phyloP scores from a whole-genome alignment of 2,797 vertebrate genomes.

The Loris lydekkerianus region DNA sequence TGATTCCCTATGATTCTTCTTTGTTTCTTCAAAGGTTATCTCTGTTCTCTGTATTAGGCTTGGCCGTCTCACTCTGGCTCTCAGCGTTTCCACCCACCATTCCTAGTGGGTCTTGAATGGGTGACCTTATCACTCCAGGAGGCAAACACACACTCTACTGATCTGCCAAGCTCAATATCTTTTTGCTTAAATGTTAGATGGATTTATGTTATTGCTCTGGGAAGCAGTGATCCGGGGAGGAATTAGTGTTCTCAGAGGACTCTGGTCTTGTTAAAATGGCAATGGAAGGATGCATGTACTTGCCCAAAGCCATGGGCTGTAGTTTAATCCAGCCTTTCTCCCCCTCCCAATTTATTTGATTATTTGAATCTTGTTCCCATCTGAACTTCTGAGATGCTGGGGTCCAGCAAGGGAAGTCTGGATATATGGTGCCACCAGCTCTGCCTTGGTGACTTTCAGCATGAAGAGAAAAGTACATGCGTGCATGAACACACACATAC shows the following conservation, averaged over 20 bases:
- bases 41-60: conserved; percentile 43
- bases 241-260: conserved; percentile 83
- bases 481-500: no score
- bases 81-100: conserved; percentile 63
- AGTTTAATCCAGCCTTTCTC: conserved; percentile 32
- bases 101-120: conserved; percentile 72
- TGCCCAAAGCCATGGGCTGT: conserved; percentile 39
- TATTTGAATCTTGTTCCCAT: neutral
- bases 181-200: conserved; percentile 89
- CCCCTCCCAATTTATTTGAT: neutral
- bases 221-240: conserved; percentile 84
- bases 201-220: conserved; percentile 87
- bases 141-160: conserved; percentile 82
- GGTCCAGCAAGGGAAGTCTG: conserved; percentile 62
- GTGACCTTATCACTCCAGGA: conserved; percentile 87
- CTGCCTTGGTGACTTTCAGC: neutral
- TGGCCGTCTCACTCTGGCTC: conserved; percentile 52
- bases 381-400: conserved; percentile 54
- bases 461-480: neutral
- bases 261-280: conserved; percentile 77
- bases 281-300: conserved; percentile 64
- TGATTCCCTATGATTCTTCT: conserved; percentile 70
- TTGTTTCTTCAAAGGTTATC: conserved; percentile 83
- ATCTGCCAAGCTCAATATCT: conserved; percentile 85
- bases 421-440: neutral